Percentiles rank a stretch among this genome's conserved stretches.
phyloP scores from a whole-genome alignment of 2,113 vertebrate species.

The Colistium nudipinnis region DNA sequence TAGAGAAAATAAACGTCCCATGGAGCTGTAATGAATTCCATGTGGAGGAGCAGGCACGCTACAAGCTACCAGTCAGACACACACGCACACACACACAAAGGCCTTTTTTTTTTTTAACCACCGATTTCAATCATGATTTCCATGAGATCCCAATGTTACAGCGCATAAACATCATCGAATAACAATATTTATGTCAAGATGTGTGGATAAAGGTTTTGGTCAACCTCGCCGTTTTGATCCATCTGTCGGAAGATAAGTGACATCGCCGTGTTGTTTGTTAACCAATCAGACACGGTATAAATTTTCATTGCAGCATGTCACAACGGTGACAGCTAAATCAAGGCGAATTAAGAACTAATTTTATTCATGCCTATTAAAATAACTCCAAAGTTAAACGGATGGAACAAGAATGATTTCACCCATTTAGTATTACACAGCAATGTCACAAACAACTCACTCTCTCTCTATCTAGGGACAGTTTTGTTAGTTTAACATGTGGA shows the following conservation, averaged over 20 bases:
- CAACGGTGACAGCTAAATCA: not conserved
- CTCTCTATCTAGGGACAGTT: constrained; percentile 10
- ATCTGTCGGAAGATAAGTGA: not conserved
- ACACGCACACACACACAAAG: constrained; percentile 23
- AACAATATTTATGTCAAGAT: too few relatives aligned
- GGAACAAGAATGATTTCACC: constrained; percentile 8
- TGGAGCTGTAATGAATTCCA: constrained; percentile 74
- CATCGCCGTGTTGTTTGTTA: too few relatives aligned
- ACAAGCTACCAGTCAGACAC: constrained; percentile 19
- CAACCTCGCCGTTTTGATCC: not conserved
- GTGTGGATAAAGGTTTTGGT: too few relatives aligned
- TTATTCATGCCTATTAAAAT: constrained; percentile 7
- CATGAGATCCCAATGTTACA: constrained; percentile 2
- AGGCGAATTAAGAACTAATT: not conserved
- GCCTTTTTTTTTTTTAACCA: not conserved
- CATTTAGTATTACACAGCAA: not conserved
- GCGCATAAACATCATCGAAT: not conserved
- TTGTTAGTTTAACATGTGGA: constrained; percentile 23
- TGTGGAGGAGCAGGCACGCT: constrained; percentile 66
- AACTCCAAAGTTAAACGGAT: constrained; percentile 6
- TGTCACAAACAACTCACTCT: constrained; percentile 4
- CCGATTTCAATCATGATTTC: constrained; percentile 13
- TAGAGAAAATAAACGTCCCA: constrained; percentile 80
- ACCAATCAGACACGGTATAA: too few relatives aligned
- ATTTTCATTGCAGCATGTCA: not conserved